Evolutionary conservation across 2,797 vertebrate species (phyloP).

Genomic region (Ispidina lecontei): DNA sequence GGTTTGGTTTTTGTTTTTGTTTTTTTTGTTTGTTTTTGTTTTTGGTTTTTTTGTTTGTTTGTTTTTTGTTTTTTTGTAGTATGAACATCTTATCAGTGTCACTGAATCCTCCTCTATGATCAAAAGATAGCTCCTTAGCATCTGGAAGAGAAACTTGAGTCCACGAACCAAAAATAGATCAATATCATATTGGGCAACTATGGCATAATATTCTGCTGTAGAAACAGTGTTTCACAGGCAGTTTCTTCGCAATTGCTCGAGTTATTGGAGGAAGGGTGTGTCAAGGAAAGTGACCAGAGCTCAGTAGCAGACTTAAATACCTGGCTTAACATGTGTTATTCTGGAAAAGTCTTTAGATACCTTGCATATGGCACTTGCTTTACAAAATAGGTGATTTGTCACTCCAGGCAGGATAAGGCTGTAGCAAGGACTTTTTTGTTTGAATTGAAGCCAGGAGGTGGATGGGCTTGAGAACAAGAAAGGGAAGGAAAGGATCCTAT

Average conservation of each 20-base stretch:
- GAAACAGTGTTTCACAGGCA: neutral
- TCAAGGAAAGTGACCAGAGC: neutral
- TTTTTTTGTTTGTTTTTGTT: too few relatives aligned
- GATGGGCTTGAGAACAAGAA: neutral
- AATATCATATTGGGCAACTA: neutral
- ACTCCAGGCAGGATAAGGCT: neutral
- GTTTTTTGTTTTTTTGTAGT: neutral
- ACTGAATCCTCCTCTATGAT: neutral
- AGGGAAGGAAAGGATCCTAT: neutral
- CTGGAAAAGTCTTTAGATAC: neutral
- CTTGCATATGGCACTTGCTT: neutral
- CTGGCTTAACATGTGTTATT: neutral
- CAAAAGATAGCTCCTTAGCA: neutral
- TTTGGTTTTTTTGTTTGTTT: too few relatives aligned
- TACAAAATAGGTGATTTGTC: neutral
- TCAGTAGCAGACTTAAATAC: neutral
- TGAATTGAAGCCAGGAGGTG: neutral
- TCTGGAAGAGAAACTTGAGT: neutral
- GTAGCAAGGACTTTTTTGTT: neutral
- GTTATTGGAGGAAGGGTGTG: neutral
- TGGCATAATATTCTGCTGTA: neutral
- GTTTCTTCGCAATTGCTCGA: neutral
- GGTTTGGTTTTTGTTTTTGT: too few relatives aligned
- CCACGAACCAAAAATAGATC: neutral
- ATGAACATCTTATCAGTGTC: neutral